These are phyloP conservation scores for Lasioglossum pauxillum DNA, from an alignment of 2,888 invertebrate species.

Conservation along the genomic window DNA sequence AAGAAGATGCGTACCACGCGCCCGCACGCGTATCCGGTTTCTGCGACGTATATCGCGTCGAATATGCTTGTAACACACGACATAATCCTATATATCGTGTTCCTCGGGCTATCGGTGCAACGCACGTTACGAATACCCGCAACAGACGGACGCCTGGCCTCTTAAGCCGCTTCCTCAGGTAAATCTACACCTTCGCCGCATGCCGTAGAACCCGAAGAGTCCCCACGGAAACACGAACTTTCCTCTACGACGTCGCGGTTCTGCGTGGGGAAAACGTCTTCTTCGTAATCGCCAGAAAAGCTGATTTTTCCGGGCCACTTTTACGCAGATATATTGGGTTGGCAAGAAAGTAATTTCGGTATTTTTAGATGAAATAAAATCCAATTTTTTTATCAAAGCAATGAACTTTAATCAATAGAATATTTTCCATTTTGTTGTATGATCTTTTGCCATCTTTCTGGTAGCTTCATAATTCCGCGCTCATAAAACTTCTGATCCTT, in stretches of 20 bases:
- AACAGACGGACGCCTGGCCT: conserved; percentile 36
- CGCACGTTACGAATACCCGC: conserved; percentile 60
- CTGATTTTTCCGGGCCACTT: neutral
- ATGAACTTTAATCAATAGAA: no score
- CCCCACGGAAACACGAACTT: conserved; percentile 3
- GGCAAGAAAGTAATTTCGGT: no score
- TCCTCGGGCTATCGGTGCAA: conserved; percentile 52
- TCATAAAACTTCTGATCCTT: no score
- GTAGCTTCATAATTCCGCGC: no score
- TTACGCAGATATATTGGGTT: neutral
- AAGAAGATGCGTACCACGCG: conserved; percentile 63
- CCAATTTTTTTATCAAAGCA: no score
- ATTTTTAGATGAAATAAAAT: no score
- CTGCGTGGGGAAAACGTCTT: neutral
- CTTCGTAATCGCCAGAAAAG: neutral
- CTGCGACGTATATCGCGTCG: conserved; percentile 62
- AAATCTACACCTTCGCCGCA: conserved; percentile 48
- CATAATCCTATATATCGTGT: conserved; percentile 64
- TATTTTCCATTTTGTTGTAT: no score
- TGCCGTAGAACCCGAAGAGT: neutral
- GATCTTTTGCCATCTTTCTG: no score
- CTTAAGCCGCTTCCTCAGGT: conserved; percentile 52
- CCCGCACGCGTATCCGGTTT: conserved; percentile 65
- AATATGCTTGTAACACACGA: conserved; percentile 59
- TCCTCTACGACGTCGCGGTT: neutral